Conservation (phyloP, 30 jellyfish, hydroid and myxozoan genomes). For the Sanderia malayensis region DNA sequence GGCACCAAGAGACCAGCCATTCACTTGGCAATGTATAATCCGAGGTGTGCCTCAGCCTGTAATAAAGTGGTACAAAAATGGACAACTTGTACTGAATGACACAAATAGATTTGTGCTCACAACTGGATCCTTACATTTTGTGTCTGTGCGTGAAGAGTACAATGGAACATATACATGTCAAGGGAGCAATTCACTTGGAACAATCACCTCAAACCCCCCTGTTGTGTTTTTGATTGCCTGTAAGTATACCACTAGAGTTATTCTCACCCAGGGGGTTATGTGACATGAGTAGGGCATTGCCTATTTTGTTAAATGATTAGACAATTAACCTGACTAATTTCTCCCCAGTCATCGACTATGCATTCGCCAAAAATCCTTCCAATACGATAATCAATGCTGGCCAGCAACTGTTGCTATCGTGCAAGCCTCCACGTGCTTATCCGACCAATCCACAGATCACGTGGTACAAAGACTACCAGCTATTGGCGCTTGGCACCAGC, state of each 20-base stretch:
- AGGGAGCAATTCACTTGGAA: slow-evolving; percentile 62
- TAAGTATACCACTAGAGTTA: slow-evolving; percentile 43
- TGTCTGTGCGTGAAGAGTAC: slow-evolving; percentile 25
- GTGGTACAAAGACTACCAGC: slow-evolving; percentile 51
- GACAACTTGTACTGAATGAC: slow-evolving; percentile 16
- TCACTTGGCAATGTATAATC: slow-evolving; percentile 46
- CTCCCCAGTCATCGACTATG: slow-evolving; percentile 57
- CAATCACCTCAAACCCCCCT: slow-evolving; percentile 30
- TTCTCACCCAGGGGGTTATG: no score
- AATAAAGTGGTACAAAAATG: slow-evolving; percentile 50
- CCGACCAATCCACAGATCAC: slow-evolving; percentile 30
- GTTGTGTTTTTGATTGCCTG: slow-evolving; percentile 71
- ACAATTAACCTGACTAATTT: no score
- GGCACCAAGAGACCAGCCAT: slow-evolving; percentile 43
- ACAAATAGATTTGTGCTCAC: slow-evolving; percentile 24
- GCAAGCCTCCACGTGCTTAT: slow-evolving; percentile 74
- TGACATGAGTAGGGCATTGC: no score
- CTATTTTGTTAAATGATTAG: no score
- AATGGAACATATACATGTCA: slow-evolving; percentile 61
- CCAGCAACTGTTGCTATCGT: slow-evolving; percentile 23
- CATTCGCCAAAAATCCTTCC: slow-evolving; percentile 39
- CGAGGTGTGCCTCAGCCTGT: slow-evolving; percentile 72
- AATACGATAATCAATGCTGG: slow-evolving; percentile 19
- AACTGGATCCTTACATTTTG: slow-evolving; percentile 47
- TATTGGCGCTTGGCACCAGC: neutral